A percentile compares a stretch with the other conserved stretches of the same genome.
Evolutionary conservation across 2,888 invertebrate genomes (phyloP).

Genomic region (Synanthedon vespiformis): DNA sequence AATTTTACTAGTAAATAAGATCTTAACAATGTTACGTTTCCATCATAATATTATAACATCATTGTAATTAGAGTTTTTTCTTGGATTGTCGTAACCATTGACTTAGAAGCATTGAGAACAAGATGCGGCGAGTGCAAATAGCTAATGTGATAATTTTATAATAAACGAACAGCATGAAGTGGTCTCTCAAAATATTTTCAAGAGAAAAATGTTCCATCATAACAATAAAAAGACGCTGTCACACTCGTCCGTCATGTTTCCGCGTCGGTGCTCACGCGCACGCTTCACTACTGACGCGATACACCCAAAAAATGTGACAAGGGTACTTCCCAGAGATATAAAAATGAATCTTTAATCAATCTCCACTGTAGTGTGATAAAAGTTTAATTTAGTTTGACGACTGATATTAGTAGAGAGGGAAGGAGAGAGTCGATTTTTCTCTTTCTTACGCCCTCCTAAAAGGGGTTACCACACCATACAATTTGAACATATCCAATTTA

Average conservation of each 20-base stretch:
- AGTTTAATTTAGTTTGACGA: not conserved
- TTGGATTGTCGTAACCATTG: too few relatives aligned
- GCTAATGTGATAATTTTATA: too few relatives aligned
- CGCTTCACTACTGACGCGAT: slow-evolving; percentile 11
- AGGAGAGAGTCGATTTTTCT: not conserved
- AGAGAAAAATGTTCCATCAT: slow-evolving; percentile 7
- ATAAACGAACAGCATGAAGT: not conserved
- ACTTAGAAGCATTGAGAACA: too few relatives aligned
- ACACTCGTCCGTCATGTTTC: slow-evolving; percentile 17
- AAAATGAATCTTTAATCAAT: slow-evolving; percentile 3
- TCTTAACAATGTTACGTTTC: too few relatives aligned
- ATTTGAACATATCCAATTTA: too few relatives aligned
- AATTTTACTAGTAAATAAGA: too few relatives aligned
- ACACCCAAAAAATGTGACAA: slow-evolving; percentile 14
- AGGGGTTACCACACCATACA: too few relatives aligned
- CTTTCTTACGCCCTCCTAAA: too few relatives aligned
- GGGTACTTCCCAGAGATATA: slow-evolving; percentile 10
- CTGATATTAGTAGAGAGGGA: not conserved
- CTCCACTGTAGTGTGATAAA: slow-evolving; percentile 1
- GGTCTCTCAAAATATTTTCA: slow-evolving; percentile 7
- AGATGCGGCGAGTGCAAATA: too few relatives aligned
- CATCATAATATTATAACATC: too few relatives aligned
- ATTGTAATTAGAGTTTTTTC: too few relatives aligned
- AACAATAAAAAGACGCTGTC: slow-evolving; percentile 10
- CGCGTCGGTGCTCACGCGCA: slow-evolving; percentile 27